A percentile compares a stretch with the other conserved stretches of the same genome.
Conservation (phyloP, 2,888 invertebrate species). For the Drosophila bunnanda region DNA sequence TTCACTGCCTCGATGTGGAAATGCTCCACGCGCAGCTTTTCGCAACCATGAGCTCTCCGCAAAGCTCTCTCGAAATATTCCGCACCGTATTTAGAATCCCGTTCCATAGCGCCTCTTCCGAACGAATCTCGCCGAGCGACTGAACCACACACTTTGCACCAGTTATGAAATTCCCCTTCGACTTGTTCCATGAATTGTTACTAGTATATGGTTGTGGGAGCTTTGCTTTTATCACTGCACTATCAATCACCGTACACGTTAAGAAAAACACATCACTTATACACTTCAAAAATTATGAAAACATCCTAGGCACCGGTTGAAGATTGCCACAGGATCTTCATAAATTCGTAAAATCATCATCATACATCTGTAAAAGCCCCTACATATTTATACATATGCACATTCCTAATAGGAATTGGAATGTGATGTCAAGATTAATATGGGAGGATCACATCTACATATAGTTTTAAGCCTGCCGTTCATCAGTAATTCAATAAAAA, state of each 20-base stretch:
- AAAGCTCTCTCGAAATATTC: conserved; percentile 56
- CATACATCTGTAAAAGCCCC: neutral
- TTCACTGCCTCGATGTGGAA: conserved; percentile 45
- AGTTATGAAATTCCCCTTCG: conserved; percentile 22
- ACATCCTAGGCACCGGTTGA: neutral
- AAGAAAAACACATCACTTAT: neutral
- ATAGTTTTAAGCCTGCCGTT: neutral
- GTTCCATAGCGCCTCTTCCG: conserved; percentile 46
- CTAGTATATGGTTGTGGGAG: neutral
- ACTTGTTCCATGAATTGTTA: neutral
- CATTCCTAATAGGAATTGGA: neutral
- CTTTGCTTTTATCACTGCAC: conserved; percentile 17
- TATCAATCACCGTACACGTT: conserved; percentile 1
- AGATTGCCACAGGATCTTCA: neutral
- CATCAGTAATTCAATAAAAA: neutral
- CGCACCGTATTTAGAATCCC: conserved; percentile 22
- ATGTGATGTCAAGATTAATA: neutral
- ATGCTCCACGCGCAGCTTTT: conserved; percentile 50
- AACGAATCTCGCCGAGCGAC: conserved; percentile 6
- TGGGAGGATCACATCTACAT: neutral
- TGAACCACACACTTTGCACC: neutral
- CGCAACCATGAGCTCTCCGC: conserved; percentile 35
- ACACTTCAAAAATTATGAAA: neutral
- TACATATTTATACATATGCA: neutral
- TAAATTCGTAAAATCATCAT: neutral